A percentile compares a stretch with the other conserved stretches of the same genome.
Evolutionary conservation across 2,888 invertebrate genomes (phyloP).

Genomic region (Amblyteles armatorius): DNA sequence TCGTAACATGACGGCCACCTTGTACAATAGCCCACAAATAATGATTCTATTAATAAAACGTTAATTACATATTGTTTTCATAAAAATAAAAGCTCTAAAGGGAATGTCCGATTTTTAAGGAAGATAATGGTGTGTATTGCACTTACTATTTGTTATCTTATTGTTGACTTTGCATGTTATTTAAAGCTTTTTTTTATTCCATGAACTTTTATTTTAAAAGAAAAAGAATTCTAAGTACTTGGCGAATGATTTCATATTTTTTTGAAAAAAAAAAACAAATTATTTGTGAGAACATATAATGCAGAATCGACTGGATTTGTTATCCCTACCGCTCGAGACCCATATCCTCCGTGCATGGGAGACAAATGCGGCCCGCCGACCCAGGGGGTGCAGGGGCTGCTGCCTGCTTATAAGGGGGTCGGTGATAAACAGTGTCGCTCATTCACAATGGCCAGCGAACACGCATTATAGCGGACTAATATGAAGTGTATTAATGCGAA

Average conservation of each 20-base stretch:
- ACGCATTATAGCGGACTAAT: constrained; percentile 84
- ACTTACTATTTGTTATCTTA: neutral
- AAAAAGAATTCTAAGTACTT: neutral
- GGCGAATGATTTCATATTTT: neutral
- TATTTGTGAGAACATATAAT: neutral
- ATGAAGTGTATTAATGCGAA: constrained; percentile 85
- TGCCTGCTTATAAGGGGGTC: constrained; percentile 78
- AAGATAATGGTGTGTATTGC: neutral
- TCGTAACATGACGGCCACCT: constrained; percentile 1
- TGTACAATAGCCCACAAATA: neutral
- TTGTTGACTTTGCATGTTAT: neutral
- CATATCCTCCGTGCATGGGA: constrained; percentile 71
- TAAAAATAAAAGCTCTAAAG: neutral
- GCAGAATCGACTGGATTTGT: constrained; percentile 75
- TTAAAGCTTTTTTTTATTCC: neutral
- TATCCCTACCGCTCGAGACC: constrained; percentile 77
- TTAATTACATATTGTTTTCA: constrained; percentile 30
- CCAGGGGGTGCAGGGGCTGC: constrained; percentile 74
- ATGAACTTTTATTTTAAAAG: neutral
- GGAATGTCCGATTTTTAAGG: neutral
- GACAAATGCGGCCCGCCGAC: constrained; percentile 81
- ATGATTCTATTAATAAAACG: constrained; percentile 22
- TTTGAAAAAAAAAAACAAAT: neutral
- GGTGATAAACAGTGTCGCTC: constrained; percentile 85
- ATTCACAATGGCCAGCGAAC: constrained; percentile 84